Evolutionary conservation across 1,140 invertebrate species (phyloP).

Genomic region (Cydia strobilella): DNA sequence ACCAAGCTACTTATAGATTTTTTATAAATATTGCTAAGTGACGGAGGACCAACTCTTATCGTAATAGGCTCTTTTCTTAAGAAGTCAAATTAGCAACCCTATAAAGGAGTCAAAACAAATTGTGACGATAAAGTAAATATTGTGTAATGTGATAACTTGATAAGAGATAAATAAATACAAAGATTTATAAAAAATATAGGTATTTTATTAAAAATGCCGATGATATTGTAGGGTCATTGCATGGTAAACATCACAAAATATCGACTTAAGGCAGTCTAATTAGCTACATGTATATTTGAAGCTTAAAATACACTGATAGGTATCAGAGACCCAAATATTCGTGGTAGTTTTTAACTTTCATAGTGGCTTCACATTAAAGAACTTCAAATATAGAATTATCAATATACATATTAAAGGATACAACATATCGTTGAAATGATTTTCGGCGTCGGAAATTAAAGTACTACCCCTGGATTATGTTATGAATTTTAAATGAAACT

Average conservation of each 20-base stretch:
- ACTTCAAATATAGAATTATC: no score
- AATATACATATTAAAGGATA: no score
- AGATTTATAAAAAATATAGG: constrained; percentile 42
- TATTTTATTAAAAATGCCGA: constrained; percentile 45
- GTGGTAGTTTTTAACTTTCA: not conserved
- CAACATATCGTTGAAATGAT: no score
- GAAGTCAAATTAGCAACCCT: no score
- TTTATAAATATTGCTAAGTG: no score
- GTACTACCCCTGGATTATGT: no score
- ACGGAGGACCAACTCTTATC: no score
- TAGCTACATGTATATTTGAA: constrained; percentile 19
- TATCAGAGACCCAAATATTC: not conserved
- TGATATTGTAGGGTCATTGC: constrained; percentile 41
- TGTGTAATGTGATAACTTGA: not conserved
- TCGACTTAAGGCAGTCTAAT: constrained; percentile 24
- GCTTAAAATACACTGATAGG: constrained; percentile 16
- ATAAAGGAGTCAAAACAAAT: not conserved
- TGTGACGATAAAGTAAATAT: not conserved
- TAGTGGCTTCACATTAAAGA: no score
- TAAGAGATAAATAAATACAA: constrained; percentile 24
- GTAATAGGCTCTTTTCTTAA: no score
- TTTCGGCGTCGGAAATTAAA: no score
- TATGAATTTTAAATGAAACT: no score
- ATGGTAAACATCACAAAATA: constrained; percentile 37
- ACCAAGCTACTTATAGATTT: no score